Base-by-base conservation (phyloP, 2,888 invertebrate genomes). In the Drosophila cognata region DNA sequence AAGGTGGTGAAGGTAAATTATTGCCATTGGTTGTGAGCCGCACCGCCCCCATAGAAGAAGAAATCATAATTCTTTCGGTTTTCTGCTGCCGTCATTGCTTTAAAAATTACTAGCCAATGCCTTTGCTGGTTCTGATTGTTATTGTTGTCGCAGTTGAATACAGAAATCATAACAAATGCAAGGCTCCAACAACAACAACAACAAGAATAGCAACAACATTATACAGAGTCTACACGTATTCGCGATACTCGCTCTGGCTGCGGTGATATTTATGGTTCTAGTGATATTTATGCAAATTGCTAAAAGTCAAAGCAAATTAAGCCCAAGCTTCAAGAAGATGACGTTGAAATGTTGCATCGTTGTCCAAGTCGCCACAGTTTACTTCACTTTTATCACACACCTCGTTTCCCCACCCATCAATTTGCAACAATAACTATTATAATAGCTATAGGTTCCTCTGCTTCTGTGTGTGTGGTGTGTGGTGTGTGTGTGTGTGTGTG, bases 291-390 rank as follows among this genome's bases (percentile, higher is more conserved):
- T 89, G 89, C 82, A 89, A 88, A 91, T 91, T 91, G 82, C 84
- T 77, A 84, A 86, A 82, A 89, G 91, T 90, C 91, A 90, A 89
- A 82, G 82, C 84, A 90, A 91, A 91, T 89, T 85, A 89, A 91
- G 91, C 84, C 81, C 77, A 80, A 78, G 80, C 81, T 78, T 84
- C 88, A 78, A 73, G 74, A 74, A 88, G 85, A 89, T 82, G 89
- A 86, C 79, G 84, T 76, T 77, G 84, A 80, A 74, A 79, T 84
- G 76, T 66, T 74, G 85, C 71, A 63, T 53, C 46, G 60, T 52
- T 52, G 63, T 62, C 52, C 71, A 58, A 33, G 53, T 52, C 52
- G 57, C 67, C 64, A 50, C 60, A 74, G 55, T 62, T 74, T 70
- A 64, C 58, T 68, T 61, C 71, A 68, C 29, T 50, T 68, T 41